Conservation (phyloP, 2,888 invertebrate genomes). For the Clusia tigrina region DNA sequence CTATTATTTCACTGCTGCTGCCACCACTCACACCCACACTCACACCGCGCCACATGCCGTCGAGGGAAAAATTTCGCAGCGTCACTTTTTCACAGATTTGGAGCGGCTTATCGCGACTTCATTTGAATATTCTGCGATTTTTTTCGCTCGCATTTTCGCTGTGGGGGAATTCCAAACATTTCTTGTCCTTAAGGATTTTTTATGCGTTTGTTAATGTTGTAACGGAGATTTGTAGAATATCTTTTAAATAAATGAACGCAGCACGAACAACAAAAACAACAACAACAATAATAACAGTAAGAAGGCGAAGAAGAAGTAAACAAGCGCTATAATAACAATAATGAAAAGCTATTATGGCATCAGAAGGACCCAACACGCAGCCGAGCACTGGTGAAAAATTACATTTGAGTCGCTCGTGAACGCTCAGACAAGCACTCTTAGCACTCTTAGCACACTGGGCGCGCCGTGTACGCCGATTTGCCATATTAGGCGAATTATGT, state of each 20-base stretch:
- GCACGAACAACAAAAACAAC: slow-evolving; percentile 30
- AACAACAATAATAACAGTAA: slow-evolving; percentile 20
- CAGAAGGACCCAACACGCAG: slow-evolving; percentile 13
- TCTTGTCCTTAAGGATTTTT: slow-evolving; percentile 43
- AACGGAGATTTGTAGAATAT: slow-evolving; percentile 52
- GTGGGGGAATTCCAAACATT: slow-evolving; percentile 13
- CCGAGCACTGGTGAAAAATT: slow-evolving; percentile 31
- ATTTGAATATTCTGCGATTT: slow-evolving; percentile 56
- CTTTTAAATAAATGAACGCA: slow-evolving; percentile 36
- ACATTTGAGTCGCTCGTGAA: slow-evolving; percentile 29
- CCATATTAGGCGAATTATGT: slow-evolving; percentile 56
- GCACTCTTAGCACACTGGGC: too few relatives aligned
- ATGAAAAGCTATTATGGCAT: slow-evolving; percentile 60
- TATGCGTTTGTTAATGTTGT: slow-evolving; percentile 62
- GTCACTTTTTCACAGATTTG: slow-evolving; percentile 62
- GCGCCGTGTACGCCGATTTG: too few relatives aligned
- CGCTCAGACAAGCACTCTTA: too few relatives aligned
- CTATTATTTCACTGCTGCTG: slow-evolving; percentile 43
- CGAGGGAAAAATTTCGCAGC: slow-evolving; percentile 33
- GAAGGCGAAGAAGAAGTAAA: slow-evolving; percentile 37
- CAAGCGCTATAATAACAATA: slow-evolving; percentile 57
- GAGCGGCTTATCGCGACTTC: slow-evolving; percentile 63
- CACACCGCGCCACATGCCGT: background rate
- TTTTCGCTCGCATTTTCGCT: slow-evolving; percentile 15
- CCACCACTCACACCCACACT: background rate